Evolutionary conservation across 2,888 invertebrate genomes (phyloP).

Genomic region (Eupeodes latifasciatus): DNA sequence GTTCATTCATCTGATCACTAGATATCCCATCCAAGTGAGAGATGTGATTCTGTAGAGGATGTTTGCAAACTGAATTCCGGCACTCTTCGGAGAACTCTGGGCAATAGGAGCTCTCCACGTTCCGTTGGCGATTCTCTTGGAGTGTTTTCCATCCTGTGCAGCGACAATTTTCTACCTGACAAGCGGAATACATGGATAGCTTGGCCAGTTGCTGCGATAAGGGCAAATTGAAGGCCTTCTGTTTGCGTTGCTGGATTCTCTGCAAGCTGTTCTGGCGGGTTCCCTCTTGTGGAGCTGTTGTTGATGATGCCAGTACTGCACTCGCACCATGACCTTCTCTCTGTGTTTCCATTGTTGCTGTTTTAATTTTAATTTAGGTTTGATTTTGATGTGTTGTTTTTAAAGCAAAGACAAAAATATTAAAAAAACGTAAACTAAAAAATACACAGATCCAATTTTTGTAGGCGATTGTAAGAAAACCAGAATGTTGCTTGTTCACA

Average conservation of each 20-base stretch:
- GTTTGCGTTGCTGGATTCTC: slow-evolving; percentile 91
- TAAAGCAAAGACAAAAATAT: slow-evolving; percentile 36
- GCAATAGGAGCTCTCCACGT: slow-evolving; percentile 85
- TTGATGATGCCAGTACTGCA: slow-evolving; percentile 59
- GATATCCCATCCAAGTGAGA: slow-evolving; percentile 90
- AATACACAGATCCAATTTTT: slow-evolving; percentile 35
- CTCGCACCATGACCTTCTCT: slow-evolving; percentile 59
- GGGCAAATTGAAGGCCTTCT: slow-evolving; percentile 78
- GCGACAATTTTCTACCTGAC: slow-evolving; percentile 85
- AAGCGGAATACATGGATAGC: slow-evolving; percentile 78
- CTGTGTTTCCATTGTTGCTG: slow-evolving; percentile 60
- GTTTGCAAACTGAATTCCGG: slow-evolving; percentile 88
- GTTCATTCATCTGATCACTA: slow-evolving; percentile 91
- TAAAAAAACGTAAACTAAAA: background rate
- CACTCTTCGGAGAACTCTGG: slow-evolving; percentile 91
- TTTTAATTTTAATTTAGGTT: background rate
- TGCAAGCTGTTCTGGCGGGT: slow-evolving; percentile 90
- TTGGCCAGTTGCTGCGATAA: slow-evolving; percentile 78
- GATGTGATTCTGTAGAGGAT: slow-evolving; percentile 91
- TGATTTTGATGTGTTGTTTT: background rate
- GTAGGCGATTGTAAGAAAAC: slow-evolving; percentile 24
- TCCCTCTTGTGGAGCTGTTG: slow-evolving; percentile 81
- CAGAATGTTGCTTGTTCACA: slow-evolving; percentile 23
- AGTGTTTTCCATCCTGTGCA: slow-evolving; percentile 96
- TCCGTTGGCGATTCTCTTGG: slow-evolving; percentile 85